Conservation (phyloP, 2,797 vertebrate genomes). For the Artibeus jamaicensis region DNA sequence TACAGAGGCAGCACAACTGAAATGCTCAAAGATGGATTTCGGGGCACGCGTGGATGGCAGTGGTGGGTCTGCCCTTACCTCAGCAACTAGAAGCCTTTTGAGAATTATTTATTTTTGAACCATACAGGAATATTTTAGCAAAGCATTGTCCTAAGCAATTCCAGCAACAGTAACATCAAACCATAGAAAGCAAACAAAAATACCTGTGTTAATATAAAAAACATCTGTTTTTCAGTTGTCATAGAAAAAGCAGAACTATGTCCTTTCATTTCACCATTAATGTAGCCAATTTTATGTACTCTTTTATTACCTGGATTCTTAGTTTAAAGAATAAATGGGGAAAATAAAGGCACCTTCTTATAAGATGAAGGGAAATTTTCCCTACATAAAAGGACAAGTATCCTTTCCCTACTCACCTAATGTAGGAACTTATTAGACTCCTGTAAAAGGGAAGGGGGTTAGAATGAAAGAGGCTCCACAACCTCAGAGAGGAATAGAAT, state of each 20-base stretch:
- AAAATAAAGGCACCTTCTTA: neutral
- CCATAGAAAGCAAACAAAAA: neutral
- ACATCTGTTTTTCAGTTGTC: neutral
- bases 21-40: neutral
- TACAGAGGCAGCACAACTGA: neutral
- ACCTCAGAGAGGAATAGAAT: neutral
- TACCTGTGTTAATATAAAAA: neutral
- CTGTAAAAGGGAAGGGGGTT: neutral
- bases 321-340: neutral
- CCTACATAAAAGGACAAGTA: neutral
- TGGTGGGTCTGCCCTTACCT: neutral
- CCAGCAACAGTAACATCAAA: neutral
- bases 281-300: neutral
- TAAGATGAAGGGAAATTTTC: neutral
- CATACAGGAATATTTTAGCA: neutral
- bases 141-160: neutral
- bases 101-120: constrained; percentile 1
- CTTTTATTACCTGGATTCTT: neutral
- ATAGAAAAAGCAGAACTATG: neutral
- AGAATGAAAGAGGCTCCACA: neutral
- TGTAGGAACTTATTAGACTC: neutral
- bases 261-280: neutral
- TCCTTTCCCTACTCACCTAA: neutral
- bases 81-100: neutral
- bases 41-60: neutral